Evolutionary conservation across 1,140 invertebrate genomes (phyloP), one percentile per base, ranked within the genome.

Genomic region (Eubasilissa regina): DNA sequence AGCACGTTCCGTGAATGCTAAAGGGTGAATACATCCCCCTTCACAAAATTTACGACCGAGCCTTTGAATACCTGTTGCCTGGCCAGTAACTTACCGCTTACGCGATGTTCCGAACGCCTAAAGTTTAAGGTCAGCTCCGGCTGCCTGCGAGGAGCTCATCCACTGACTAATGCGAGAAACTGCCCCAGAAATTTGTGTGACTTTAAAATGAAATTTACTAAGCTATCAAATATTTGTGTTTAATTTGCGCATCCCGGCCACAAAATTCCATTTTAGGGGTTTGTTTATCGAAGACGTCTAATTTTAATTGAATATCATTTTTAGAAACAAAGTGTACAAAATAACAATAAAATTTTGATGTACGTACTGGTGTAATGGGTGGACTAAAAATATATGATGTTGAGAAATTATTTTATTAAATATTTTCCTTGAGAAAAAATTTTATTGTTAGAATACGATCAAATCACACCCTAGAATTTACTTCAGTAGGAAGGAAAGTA

Each of bases 11-110:
- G 21, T n/a, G 25, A 43, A 64, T 64, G 13, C 60, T 64, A 43
- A 64, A 64, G 35, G 60, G 21, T 25, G 13, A 13, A 64, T 43
- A 43, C 35, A 62, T 17, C 9, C 19, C n/a, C 56, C 11, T 62
- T 62, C 25, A 21, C 13, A 25, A 4, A 62, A 62, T 62, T 62
- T 62, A 62, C 58, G 58, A 62, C 35, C 13, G 19, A 25, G 60
- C 35, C 35, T 64, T 21, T 13, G 55, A 58, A 43, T 64, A 64
- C 60, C 60, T 64, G 60, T 64, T 64, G 60, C 60, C 60, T 44
- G 60, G n/a, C 10, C 19, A 43, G 35, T 64, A 64, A 64, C 25
- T 64, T 64, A 64, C 25, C 21, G 19, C 58, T 62, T 19, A 35
- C 60, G 35, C 25, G 13, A 13, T n/a, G 55, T 19, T 58, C 10